A percentile compares a stretch with the other conserved stretches of the same genome.
These are phyloP conservation scores for cattle (Bos taurus) DNA, from an alignment of 2,113 vertebrate genomes.

Conservation along the genomic window ARS-UCD2.0 NC_037328.1:9231001-9231500, in stretches of 20 bases:
- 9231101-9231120: not conserved
- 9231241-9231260: not conserved
- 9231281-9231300: not conserved
- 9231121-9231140: not conserved
- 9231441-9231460: not conserved
- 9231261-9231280: not conserved
- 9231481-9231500: not conserved
- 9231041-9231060: not conserved
- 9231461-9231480: not conserved
- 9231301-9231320: not conserved
- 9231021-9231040: not conserved
- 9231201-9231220: not conserved
- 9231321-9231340: not conserved
- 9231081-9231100: not conserved
- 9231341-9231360: not conserved
- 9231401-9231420: rapidly evolving
- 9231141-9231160: not conserved
- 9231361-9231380: not conserved
- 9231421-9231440: not conserved
- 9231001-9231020: not conserved
- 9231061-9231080: not conserved
- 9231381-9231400: not conserved
- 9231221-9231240: not conserved
- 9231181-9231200: not conserved
- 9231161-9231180: not conserved